These are phyloP conservation scores for Magallana ariakensis DNA, from an alignment of 1,140 invertebrate species.

Conservation along the genomic window DNA sequence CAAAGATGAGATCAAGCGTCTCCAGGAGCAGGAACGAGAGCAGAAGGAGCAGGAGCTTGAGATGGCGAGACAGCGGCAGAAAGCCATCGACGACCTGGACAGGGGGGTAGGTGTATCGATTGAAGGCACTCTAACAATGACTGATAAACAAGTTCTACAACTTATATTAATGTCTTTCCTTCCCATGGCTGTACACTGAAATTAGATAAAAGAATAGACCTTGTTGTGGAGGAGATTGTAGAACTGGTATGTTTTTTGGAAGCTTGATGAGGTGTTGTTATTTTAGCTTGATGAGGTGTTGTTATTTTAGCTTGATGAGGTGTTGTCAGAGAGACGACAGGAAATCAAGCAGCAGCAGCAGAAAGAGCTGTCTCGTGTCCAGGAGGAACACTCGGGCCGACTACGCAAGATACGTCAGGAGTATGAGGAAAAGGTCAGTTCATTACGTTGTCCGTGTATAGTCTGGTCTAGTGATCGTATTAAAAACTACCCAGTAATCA, in stretches of 20 bases:
- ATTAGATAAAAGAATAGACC: no score
- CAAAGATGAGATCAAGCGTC: constrained; percentile 63
- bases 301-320: constrained; percentile 71
- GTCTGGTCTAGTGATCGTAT: no score
- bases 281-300: no score
- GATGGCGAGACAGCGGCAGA: constrained; percentile 71
- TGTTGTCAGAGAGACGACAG: constrained; percentile 70
- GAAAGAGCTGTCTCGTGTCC: constrained; percentile 67
- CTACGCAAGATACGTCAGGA: constrained; percentile 71
- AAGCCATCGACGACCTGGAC: constrained; percentile 76
- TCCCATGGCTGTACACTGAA: no score
- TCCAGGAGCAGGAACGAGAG: constrained; percentile 71
- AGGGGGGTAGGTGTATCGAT: constrained; percentile 69
- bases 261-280: no score
- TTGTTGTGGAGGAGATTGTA: no score
- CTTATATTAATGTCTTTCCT: no score
- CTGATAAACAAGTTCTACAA: no score
- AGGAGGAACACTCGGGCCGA: constrained; percentile 69
- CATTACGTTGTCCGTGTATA: background rate
- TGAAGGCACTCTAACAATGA: no score
- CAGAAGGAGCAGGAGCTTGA: constrained; percentile 74
- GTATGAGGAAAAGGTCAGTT: constrained; percentile 70
- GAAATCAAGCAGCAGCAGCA: constrained; percentile 74
- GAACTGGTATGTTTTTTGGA: no score
- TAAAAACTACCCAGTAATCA: no score